Percentiles rank a stretch among this genome's conserved stretches.
Evolutionary conservation across 2,888 invertebrate genomes (phyloP).

Genomic region (Dynastes maya): DNA sequence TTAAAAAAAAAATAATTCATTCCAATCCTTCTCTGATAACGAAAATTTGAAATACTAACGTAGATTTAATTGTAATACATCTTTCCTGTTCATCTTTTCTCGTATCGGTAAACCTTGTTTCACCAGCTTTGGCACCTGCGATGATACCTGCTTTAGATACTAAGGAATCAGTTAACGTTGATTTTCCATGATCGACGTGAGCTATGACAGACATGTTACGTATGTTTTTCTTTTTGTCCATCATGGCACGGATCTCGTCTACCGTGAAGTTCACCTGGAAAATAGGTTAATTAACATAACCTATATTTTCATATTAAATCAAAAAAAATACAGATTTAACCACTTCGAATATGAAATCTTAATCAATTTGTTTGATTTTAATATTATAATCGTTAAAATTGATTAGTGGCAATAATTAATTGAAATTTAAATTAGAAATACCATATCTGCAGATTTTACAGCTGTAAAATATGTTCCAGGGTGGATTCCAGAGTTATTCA

Average conservation of each 20-base stretch:
- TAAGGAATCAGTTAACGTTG: slow-evolving; percentile 98
- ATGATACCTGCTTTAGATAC: slow-evolving; percentile 99
- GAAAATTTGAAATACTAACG: slow-evolving; percentile 78
- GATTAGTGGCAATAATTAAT: too few species aligned
- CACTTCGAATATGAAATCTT: not conserved
- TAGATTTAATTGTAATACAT: slow-evolving; percentile 99
- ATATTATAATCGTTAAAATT: not conserved
- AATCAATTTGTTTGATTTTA: not conserved
- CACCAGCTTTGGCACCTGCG: slow-evolving; percentile 98
- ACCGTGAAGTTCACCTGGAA: slow-evolving; percentile 99
- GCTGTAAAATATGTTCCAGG: too few species aligned
- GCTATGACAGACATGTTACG: slow-evolving; percentile 99
- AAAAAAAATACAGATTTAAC: slow-evolving; percentile 50
- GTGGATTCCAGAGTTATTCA: too few species aligned
- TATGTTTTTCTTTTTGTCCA: slow-evolving; percentile 99
- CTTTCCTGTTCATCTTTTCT: slow-evolving; percentile 99
- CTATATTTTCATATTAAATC: not conserved
- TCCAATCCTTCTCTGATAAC: not conserved
- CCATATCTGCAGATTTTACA: too few species aligned
- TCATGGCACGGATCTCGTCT: slow-evolving; percentile 99
- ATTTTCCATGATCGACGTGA: slow-evolving; percentile 99
- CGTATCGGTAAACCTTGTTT: slow-evolving; percentile 99
- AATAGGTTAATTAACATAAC: slow-evolving; percentile 32
- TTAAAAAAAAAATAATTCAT: slow-evolving; percentile 34
- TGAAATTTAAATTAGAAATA: too few species aligned